Evolutionary conservation across 2,797 vertebrate genomes (phyloP).

Genomic region (Chelmon rostratus): DNA sequence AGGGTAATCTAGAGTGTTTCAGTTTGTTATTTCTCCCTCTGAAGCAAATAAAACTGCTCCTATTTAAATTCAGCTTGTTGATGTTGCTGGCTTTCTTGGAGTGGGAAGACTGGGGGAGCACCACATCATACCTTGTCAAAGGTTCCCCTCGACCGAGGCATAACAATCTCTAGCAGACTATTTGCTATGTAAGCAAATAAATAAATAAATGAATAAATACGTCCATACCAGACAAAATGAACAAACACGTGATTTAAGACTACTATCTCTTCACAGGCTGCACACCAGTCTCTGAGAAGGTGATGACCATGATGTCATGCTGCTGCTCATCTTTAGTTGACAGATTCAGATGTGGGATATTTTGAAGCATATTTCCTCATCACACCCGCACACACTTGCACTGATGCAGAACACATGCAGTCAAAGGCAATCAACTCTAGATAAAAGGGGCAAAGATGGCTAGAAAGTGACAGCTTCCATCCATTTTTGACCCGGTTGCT

Average conservation of each 20-base stretch:
- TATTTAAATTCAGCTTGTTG: too few relatives aligned
- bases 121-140: too few relatives aligned
- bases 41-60: too few relatives aligned
- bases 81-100: too few relatives aligned
- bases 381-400: conserved; percentile 30
- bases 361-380: conserved; percentile 18
- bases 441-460: conserved; percentile 37
- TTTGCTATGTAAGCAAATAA: conserved; percentile 35
- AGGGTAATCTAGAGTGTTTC: too few relatives aligned
- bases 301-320: background rate
- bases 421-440: conserved; percentile 43
- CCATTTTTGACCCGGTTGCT: background rate
- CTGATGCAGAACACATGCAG: conserved; percentile 37
- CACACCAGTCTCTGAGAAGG: background rate
- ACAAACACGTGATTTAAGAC: conserved; percentile 40
- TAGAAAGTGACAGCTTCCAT: conserved; percentile 23
- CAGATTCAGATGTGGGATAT: conserved; percentile 31
- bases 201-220: too few relatives aligned
- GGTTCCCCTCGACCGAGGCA: too few relatives aligned
- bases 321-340: conserved; percentile 8
- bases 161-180: conserved; percentile 39
- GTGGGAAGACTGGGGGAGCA: too few relatives aligned
- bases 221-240: conserved; percentile 37
- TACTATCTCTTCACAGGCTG: background rate
- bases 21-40: too few relatives aligned